Evolutionary conservation across 2,797 vertebrate genomes (phyloP), one percentile per base, ranked within the genome.

Genomic region (Hippocampus kuda): DNA sequence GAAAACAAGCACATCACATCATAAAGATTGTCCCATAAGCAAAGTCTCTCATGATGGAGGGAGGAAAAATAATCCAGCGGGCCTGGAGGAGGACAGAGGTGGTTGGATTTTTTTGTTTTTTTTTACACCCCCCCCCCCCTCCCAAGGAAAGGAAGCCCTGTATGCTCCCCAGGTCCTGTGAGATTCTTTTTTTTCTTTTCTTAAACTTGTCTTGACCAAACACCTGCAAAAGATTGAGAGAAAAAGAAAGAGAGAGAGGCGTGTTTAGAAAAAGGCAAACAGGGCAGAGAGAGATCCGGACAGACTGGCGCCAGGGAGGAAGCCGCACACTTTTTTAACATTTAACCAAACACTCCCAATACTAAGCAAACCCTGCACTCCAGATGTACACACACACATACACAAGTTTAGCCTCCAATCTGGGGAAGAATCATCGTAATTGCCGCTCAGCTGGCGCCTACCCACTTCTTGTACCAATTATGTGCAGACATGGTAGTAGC

Each of bases 201-300:
- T 60, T 60, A 13, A 27, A 60, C 88, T 86, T 79, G 86, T 91
- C 89, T 90, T 89, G 90, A 91, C 88, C 88, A 93, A 94, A 95
- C 93, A 97, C 96, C 96, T 99, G 96, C 94, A 95, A 95, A 91
- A 96, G 92, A 98, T 94, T 92, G 93, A 93, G 89, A 93, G 86
- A 38, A 26, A 61, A 18, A 54, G 42, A 65, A n/a, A 91, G 86
- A 94, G 89, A 93, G 86, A 94, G 89, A 94, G 90, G 91, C 93
- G 85, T 91, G 93, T 95, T 96, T 93, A 95, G 92, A 94, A 93
- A 92, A 54, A 90, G 84, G 91, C 93, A 93, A 93, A 93, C 93
- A 91, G 92, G 93, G 93, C 93, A 93, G 92, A 95, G 94, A 93
- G 93, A 95, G 93, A 93, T 94, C 91, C 92, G 91, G 94, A 95